Evolutionary conservation across 2,113 vertebrate genomes (phyloP).

Genomic region (Nycticebus coucang): DNA sequence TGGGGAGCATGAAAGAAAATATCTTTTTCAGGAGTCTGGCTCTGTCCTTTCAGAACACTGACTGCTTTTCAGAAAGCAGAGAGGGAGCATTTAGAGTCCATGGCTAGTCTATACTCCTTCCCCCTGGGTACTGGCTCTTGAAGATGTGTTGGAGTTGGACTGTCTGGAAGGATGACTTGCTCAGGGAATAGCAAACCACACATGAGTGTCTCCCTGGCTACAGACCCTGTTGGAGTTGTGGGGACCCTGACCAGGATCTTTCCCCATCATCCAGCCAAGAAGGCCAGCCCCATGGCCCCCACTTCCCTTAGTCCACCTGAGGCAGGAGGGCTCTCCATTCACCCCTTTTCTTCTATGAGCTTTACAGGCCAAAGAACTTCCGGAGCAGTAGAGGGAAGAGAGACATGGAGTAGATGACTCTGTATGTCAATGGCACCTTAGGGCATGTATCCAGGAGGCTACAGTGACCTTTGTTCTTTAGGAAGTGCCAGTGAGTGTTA

Average conservation of each 20-base stretch:
- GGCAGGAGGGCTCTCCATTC: background rate
- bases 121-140: background rate
- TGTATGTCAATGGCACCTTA: conserved; percentile 63
- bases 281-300: background rate
- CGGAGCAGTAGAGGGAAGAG: conserved; percentile 47
- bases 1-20: background rate
- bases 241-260: background rate
- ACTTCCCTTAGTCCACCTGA: background rate
- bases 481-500: conserved; percentile 70
- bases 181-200: background rate
- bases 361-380: conserved; percentile 68
- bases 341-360: conserved; percentile 65
- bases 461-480: conserved; percentile 64
- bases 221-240: conserved; percentile 25
- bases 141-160: conserved; percentile 13
- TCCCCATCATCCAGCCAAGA: background rate
- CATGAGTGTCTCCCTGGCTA: background rate
- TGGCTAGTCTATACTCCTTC: background rate
- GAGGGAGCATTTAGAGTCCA: background rate
- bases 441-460: conserved; percentile 65
- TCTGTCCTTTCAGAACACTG: conserved; percentile 51
- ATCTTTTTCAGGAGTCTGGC: conserved; percentile 39
- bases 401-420: conserved; percentile 54
- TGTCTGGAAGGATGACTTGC: conserved; percentile 45
- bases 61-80: conserved; percentile 57